Base-by-base conservation (phyloP, 1,140 invertebrate genomes). In the Macrocentrus cingulum region DNA sequence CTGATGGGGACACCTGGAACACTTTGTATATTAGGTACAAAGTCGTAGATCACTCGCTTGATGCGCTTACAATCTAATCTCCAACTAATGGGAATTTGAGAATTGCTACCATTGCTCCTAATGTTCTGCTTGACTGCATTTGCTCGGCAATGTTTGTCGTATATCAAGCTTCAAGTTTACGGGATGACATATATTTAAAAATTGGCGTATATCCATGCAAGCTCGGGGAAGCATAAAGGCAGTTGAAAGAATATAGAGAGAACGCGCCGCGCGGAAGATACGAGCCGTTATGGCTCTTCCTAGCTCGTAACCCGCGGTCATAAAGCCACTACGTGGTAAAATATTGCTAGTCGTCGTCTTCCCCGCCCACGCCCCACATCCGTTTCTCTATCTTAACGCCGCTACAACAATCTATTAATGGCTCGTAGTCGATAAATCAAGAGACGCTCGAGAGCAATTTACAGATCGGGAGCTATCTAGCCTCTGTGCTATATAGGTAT, bases 391-490 rank as follows among this genome's bases (percentile, higher is more conserved):
- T 78, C 75, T 76, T 71, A 72, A 73, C 69, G 68, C 73, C 71
- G 72, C 77, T 77, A 75, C 70, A 65, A 70, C 71, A 74, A 76
- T 77, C 77, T 78, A 77, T 76, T 78, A 77, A 72, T 66, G 65
- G 66, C 59, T 69, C 67, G 55, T 63, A 59, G 51, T 54, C 70
- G 64, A 76, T 76, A 77, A 77, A 77, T 79, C 75, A 70, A 56
- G 52, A 56, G 19, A 39, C 22, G 50, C 55, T 57, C 41, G 46
- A 48, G 56, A 44, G 49, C 22, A 32, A 34, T 32, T 54, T 46
- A 29, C 50, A 41, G 22, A 19, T 34, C 6, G 36, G 29, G 57
- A 57, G 34, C 20, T 22, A 29, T 49, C 29, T 49, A 29, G 9
- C n/a, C n/a, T n/a, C n/a, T n/a, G n/a, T 29, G 25, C 25, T 29